Conservation (phyloP, 2,888 invertebrate species). For the Cheilosia impressa region DNA sequence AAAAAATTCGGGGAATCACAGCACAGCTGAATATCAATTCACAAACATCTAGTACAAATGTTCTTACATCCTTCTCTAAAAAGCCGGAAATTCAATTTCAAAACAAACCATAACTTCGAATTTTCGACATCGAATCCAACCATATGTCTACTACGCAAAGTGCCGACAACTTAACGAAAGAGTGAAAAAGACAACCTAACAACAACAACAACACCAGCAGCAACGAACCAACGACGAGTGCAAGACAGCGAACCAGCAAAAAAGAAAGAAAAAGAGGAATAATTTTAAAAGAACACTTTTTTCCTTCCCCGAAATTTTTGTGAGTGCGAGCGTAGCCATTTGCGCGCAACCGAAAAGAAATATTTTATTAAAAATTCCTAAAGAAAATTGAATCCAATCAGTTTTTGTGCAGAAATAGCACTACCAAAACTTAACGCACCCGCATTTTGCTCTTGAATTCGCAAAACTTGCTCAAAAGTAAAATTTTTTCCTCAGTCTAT, state of each 20-base stretch:
- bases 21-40: no score
- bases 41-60: slow-evolving; percentile 18
- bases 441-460: slow-evolving; percentile 15
- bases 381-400: slow-evolving; percentile 33
- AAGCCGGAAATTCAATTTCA: slow-evolving; percentile 38
- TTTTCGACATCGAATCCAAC: slow-evolving; percentile 58
- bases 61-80: slow-evolving; percentile 20
- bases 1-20: no score
- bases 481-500: slow-evolving; percentile 1
- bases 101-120: slow-evolving; percentile 40
- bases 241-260: slow-evolving; percentile 25
- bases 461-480: slow-evolving; percentile 35
- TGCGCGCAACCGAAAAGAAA: slow-evolving; percentile 66
- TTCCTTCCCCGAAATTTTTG: slow-evolving; percentile 61
- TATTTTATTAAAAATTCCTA: slow-evolving; percentile 30
- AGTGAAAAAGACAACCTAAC: slow-evolving; percentile 50
- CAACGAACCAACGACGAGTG: slow-evolving; percentile 37
- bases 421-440: slow-evolving; percentile 37
- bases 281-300: slow-evolving; percentile 67
- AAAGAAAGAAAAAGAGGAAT: slow-evolving; percentile 33
- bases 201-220: slow-evolving; percentile 59
- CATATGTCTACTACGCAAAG: slow-evolving; percentile 69
- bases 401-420: slow-evolving; percentile 28
- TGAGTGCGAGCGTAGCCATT: slow-evolving; percentile 74
- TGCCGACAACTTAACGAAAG: slow-evolving; percentile 72